Conservation (phyloP, 1,140 invertebrate species). For the Venturia canescens region DNA sequence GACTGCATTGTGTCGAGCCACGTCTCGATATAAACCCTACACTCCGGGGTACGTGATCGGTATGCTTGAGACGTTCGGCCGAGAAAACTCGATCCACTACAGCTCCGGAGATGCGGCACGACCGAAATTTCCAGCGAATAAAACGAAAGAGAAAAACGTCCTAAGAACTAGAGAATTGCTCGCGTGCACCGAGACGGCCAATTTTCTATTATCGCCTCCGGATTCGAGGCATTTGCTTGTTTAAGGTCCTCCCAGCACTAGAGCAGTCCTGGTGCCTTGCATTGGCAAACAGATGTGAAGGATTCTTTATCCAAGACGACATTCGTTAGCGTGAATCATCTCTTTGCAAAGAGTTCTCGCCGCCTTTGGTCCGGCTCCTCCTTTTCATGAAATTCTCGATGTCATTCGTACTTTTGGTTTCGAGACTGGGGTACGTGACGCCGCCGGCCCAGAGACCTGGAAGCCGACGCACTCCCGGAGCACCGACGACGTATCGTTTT, state of each 20-base stretch:
- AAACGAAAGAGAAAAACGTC: neutral
- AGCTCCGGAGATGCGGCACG: neutral
- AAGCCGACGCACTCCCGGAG: conserved; percentile 1
- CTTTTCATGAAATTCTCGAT: neutral
- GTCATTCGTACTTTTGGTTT: neutral
- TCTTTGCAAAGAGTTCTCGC: too few relatives aligned
- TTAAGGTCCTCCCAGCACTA: neutral
- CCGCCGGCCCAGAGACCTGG: conserved; percentile 4
- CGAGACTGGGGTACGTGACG: conserved; percentile 15
- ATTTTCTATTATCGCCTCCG: conserved; percentile 17
- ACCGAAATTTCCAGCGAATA: conserved; percentile 21
- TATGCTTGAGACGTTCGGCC: neutral
- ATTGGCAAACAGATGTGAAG: conserved; percentile 25
- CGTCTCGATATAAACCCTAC: conserved; percentile 35
- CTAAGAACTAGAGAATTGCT: neutral
- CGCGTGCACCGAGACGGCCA: conserved; percentile 25
- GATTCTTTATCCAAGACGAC: conserved; percentile 5
- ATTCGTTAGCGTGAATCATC: too few relatives aligned
- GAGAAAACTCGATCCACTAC: neutral
- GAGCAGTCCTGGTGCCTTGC: neutral
- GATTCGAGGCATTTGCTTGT: neutral
- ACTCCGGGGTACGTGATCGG: conserved; percentile 33
- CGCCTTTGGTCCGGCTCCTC: too few relatives aligned
- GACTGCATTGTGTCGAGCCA: conserved; percentile 42
- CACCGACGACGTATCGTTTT: conserved; percentile 9